phyloP scores from a whole-genome alignment of 1,140 invertebrate genomes.

The Lanistes nyassanus region DNA sequence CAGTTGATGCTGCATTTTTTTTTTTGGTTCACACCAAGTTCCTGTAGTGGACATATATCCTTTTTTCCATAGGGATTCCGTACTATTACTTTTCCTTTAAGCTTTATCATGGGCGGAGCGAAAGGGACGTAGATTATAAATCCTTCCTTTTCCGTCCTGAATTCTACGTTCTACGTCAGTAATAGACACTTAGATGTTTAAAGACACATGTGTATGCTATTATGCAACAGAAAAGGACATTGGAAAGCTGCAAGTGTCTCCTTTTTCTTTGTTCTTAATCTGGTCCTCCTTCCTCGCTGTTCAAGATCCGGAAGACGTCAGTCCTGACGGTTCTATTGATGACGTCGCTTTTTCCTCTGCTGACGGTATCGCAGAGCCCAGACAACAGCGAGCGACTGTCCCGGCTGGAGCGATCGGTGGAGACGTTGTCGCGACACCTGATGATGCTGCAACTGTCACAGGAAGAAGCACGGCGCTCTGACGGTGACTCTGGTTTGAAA shows the following conservation, averaged over 20 bases:
- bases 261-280: not conserved
- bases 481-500: constrained; percentile 39
- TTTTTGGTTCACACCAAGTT: not conserved
- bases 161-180: not conserved
- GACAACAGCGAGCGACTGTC: not conserved
- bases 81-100: not conserved
- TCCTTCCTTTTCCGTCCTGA: not conserved
- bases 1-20: not conserved
- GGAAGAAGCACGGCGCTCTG: constrained; percentile 33
- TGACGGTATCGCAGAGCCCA: not conserved
- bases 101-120: not conserved
- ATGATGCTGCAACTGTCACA: constrained; percentile 38
- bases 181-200: not conserved
- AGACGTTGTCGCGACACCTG: constrained; percentile 28
- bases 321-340: not conserved
- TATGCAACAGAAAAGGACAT: too few relatives aligned
- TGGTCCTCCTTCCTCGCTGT: not conserved
- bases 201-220: too few relatives aligned
- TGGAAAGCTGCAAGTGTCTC: too few relatives aligned
- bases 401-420: constrained; percentile 8
- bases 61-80: not conserved
- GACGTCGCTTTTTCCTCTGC: constrained; percentile 1
- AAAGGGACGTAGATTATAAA: not conserved
- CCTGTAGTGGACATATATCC: not conserved
- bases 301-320: not conserved